phyloP scores from a whole-genome alignment of 2,113 vertebrate genomes.

The Rhizomys pruinosus region DNA sequence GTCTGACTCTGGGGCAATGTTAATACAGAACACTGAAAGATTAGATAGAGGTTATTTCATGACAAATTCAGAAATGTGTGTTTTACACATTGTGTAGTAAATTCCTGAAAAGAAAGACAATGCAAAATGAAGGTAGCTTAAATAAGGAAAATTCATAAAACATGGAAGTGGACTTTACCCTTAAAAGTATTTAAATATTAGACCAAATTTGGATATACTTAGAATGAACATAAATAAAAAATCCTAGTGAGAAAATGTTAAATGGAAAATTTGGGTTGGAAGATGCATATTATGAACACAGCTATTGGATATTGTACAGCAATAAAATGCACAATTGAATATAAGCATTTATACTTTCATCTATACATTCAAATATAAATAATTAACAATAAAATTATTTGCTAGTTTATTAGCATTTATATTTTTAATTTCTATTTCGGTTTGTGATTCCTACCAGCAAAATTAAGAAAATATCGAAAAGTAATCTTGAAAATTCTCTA shows the following conservation, averaged over 20 bases:
- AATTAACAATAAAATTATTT: neutral
- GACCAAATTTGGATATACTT: neutral
- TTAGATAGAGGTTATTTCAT: neutral
- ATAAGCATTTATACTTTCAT: neutral
- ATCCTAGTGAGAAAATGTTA: neutral
- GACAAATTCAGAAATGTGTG: neutral
- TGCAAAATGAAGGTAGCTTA: neutral
- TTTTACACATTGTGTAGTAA: neutral
- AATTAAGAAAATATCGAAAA: neutral
- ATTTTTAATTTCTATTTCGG: neutral
- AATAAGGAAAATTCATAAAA: neutral
- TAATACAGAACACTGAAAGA: neutral
- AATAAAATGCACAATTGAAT: neutral
- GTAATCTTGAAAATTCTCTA: neutral
- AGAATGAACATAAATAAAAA: neutral
- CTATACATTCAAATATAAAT: neutral
- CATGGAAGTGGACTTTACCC: neutral
- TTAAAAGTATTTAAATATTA: neutral
- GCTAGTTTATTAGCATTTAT: neutral
- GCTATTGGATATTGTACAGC: fast-evolving
- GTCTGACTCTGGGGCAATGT: neutral
- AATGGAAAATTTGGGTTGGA: neutral
- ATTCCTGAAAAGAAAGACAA: neutral
- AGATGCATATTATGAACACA: neutral
- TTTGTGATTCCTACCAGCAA: neutral